These are phyloP conservation scores for Drosophila sp. DNA, from an alignment of 1,140 invertebrate genomes.

Conservation along the genomic window DNA sequence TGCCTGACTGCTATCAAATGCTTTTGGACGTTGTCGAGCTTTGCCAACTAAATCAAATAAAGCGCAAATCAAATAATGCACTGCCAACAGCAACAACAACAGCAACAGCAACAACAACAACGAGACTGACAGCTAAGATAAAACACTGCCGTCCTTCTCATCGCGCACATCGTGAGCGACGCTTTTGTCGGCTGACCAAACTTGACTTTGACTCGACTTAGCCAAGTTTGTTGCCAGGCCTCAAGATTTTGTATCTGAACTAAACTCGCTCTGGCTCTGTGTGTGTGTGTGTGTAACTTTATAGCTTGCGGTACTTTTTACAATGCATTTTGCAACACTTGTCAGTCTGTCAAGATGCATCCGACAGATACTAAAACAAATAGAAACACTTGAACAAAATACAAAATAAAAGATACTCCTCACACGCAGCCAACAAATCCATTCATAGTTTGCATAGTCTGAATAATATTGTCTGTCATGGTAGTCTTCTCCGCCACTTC, in stretches of 20 bases:
- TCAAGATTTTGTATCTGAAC: conserved; percentile 41
- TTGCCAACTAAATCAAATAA: conserved; percentile 64
- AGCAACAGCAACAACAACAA: conserved; percentile 14
- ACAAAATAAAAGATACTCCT: neutral
- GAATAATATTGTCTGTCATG: neutral
- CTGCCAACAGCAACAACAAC: conserved; percentile 22
- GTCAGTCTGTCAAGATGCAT: conserved; percentile 61
- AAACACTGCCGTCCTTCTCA: conserved; percentile 45
- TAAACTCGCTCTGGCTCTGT: conserved; percentile 3
- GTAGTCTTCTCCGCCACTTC: neutral
- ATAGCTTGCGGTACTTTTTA: conserved; percentile 49
- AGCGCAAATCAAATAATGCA: conserved; percentile 64
- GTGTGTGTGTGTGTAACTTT: conserved; percentile 25
- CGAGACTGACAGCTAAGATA: conserved; percentile 31
- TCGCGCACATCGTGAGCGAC: conserved; percentile 37
- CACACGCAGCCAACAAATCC: neutral
- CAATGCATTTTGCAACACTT: conserved; percentile 62
- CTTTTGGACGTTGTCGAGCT: conserved; percentile 11
- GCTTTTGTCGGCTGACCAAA: conserved; percentile 57
- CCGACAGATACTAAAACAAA: conserved; percentile 34
- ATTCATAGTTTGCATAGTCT: conserved; percentile 23
- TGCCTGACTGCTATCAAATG: conserved; percentile 39
- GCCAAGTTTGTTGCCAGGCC: conserved; percentile 28
- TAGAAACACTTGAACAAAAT: conserved; percentile 5
- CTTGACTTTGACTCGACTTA: conserved; percentile 58